A percentile compares a stretch with the other conserved stretches of the same genome.
Evolutionary conservation across 2,113 vertebrate species (phyloP).

Genomic region (Muntiacus muntjak): DNA sequence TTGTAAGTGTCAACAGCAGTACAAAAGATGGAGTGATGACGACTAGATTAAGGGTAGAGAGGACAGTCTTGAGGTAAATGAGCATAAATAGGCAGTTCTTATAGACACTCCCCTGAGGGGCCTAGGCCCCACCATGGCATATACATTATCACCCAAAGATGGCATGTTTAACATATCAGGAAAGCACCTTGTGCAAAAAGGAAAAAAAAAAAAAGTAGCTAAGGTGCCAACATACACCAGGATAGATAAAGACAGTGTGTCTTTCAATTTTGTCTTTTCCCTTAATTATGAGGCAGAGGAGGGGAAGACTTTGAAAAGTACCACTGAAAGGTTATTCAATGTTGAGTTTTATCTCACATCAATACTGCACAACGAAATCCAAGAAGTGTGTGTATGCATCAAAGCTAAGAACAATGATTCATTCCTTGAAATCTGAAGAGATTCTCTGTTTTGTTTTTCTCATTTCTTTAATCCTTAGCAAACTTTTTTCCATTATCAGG

Average conservation of each 20-base stretch:
- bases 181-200: constrained; percentile 91
- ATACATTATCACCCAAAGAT: constrained; percentile 89
- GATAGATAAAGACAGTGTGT: constrained; percentile 84
- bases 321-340: constrained; percentile 92
- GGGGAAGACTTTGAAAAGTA: constrained; percentile 90
- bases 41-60: constrained; percentile 97
- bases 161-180: constrained; percentile 92
- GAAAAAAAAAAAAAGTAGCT: constrained; percentile 86
- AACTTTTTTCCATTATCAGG: constrained; percentile 93
- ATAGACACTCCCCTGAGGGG: constrained; percentile 86
- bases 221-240: constrained; percentile 89
- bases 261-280: constrained; percentile 89
- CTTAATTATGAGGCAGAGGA: constrained; percentile 93
- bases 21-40: constrained; percentile 99
- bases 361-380: constrained; percentile 99
- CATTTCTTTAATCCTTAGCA: constrained; percentile 90
- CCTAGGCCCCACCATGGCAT: constrained; percentile 86
- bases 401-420: constrained; percentile 90
- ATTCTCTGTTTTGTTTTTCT: constrained; percentile 54
- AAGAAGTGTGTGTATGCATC: constrained; percentile 95
- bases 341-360: constrained; percentile 96
- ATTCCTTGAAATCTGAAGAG: constrained; percentile 74
- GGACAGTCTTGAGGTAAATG: constrained; percentile 99
- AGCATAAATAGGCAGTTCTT: constrained; percentile 97
- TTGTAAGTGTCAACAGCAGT: constrained; percentile 99